These are phyloP conservation scores for Idaea straminata DNA, from an alignment of 2,888 invertebrate genomes.

Conservation along the genomic window DNA sequence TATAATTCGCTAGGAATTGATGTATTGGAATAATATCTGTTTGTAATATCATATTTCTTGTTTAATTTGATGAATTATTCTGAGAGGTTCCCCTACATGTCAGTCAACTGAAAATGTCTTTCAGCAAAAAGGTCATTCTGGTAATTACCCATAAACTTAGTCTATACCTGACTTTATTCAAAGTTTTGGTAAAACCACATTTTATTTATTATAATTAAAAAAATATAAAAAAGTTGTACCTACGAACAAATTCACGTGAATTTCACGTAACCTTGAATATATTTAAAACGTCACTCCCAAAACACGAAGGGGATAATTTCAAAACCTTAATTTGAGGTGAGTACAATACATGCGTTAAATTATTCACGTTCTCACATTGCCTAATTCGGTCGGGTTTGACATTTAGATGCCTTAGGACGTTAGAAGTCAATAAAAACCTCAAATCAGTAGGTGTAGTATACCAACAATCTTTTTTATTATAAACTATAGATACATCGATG, in stretches of 20 bases:
- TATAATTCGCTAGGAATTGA: no score
- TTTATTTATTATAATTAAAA: constrained; percentile 22
- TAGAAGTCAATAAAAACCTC: background rate
- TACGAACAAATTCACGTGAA: constrained; percentile 16
- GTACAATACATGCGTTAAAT: constrained; percentile 39
- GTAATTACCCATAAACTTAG: no score
- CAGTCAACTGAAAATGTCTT: no score
- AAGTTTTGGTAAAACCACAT: background rate
- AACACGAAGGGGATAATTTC: constrained; percentile 30
- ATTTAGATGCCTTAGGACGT: constrained; percentile 27
- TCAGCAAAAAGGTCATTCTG: no score
- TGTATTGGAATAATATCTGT: no score
- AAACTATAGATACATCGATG: background rate
- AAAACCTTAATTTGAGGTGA: constrained; percentile 34
- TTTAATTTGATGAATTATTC: no score
- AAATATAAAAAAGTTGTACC: constrained; percentile 20
- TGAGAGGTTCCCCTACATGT: no score
- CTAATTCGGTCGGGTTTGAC: constrained; percentile 37
- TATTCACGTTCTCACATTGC: constrained; percentile 42
- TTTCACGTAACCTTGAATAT: constrained; percentile 26
- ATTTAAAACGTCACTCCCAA: constrained; percentile 28
- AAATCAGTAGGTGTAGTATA: background rate
- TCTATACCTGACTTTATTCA: no score
- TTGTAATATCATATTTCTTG: no score
- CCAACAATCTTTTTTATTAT: background rate